Conservation (phyloP, 2,888 invertebrate species). For the Zygaena filipendulae region DNA sequence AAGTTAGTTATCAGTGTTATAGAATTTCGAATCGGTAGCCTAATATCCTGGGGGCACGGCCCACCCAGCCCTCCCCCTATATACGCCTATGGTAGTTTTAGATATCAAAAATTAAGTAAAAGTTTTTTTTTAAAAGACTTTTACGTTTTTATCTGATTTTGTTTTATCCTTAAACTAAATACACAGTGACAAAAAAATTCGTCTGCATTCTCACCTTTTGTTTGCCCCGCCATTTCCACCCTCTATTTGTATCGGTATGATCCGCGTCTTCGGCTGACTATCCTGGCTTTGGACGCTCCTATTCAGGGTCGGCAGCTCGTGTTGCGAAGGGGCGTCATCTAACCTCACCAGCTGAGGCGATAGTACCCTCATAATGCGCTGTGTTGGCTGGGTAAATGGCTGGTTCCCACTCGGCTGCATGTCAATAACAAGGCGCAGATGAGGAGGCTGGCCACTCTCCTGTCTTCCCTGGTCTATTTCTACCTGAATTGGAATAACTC, state of each 20-base stretch:
- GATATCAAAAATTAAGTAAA: no score
- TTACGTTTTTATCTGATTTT: not conserved
- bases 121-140: no score
- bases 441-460: slow-evolving; percentile 36
- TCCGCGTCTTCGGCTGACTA: slow-evolving; percentile 58
- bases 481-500: slow-evolving; percentile 75
- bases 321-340: slow-evolving; percentile 43
- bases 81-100: no score
- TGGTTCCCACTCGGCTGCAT: slow-evolving; percentile 42
- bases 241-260: slow-evolving; percentile 73
- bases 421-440: slow-evolving; percentile 54
- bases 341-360: slow-evolving; percentile 63
- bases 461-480: slow-evolving; percentile 57
- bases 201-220: slow-evolving; percentile 33
- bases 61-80: no score
- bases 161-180: not conserved
- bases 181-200: not conserved
- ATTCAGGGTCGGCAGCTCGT: slow-evolving; percentile 46
- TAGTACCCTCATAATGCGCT: slow-evolving; percentile 61
- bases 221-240: slow-evolving; percentile 43
- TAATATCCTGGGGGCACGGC: no score
- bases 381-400: slow-evolving; percentile 53
- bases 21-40: no score
- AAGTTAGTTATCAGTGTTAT: no score
- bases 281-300: slow-evolving; percentile 40